Evolutionary conservation across 2,888 invertebrate species (phyloP).

Genomic region (Habrosyne pyritoides): DNA sequence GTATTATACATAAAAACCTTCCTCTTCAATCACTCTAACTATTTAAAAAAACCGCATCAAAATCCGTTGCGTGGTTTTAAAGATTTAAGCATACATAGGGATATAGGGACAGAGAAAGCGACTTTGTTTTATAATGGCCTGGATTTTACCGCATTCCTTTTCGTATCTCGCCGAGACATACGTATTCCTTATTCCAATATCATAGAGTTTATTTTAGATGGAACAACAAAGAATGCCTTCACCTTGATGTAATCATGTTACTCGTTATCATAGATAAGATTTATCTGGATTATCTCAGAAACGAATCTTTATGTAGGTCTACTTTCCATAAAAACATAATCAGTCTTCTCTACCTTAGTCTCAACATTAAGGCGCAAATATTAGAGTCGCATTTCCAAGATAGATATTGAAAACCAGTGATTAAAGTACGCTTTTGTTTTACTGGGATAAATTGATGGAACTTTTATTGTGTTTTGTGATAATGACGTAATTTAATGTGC

Average conservation of each 20-base stretch:
- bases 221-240: neutral
- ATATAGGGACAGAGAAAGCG: too few relatives aligned
- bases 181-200: neutral
- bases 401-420: neutral
- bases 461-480: constrained; percentile 18
- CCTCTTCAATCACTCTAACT: too few relatives aligned
- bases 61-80: too few relatives aligned
- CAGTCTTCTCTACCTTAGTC: neutral
- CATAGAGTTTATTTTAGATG: neutral
- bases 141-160: too few relatives aligned
- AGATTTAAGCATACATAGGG: too few relatives aligned
- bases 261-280: constrained; percentile 8
- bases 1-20: too few relatives aligned
- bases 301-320: neutral
- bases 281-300: constrained; percentile 1
- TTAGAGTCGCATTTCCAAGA: constrained; percentile 3
- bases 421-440: too few relatives aligned
- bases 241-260: neutral
- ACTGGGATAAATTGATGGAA: neutral
- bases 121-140: too few relatives aligned
- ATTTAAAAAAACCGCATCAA: too few relatives aligned
- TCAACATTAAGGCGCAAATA: neutral
- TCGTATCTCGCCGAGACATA: neutral
- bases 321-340: neutral
- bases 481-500: constrained; percentile 16